These are phyloP conservation scores for Sterrhoptilus dennistouni DNA, from an alignment of 2,113 vertebrate genomes.

Conservation along the genomic window DNA sequence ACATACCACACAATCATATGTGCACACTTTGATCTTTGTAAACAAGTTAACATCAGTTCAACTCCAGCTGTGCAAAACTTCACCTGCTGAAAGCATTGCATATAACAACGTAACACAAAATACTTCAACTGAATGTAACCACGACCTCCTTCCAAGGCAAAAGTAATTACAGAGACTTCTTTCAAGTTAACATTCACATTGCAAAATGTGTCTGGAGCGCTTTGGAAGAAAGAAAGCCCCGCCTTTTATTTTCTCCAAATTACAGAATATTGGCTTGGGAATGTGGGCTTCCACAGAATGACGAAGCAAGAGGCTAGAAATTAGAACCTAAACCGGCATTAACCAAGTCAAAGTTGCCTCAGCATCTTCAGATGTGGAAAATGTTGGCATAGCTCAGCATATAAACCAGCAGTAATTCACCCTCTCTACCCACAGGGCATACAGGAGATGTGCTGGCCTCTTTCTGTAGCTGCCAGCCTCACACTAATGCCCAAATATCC, in stretches of 20 bases:
- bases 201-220: neutral
- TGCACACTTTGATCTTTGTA: conserved; percentile 16
- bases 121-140: neutral
- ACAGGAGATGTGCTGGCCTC: neutral
- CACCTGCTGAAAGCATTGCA: neutral
- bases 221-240: neutral
- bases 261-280: neutral
- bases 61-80: neutral
- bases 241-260: neutral
- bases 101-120: neutral
- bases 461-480: neutral
- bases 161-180: neutral
- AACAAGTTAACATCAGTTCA: conserved; percentile 1
- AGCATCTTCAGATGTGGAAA: neutral
- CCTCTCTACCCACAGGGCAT: neutral
- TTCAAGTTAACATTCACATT: neutral
- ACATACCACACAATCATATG: neutral
- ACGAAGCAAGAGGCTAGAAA: neutral
- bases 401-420: neutral
- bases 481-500: neutral
- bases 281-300: neutral
- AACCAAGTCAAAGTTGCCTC: neutral
- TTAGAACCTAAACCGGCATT: neutral
- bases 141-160: neutral
- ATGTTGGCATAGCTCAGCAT: neutral